phyloP scores from a whole-genome alignment of 2,113 vertebrate species.

The Miniopterus natalensis region DNA sequence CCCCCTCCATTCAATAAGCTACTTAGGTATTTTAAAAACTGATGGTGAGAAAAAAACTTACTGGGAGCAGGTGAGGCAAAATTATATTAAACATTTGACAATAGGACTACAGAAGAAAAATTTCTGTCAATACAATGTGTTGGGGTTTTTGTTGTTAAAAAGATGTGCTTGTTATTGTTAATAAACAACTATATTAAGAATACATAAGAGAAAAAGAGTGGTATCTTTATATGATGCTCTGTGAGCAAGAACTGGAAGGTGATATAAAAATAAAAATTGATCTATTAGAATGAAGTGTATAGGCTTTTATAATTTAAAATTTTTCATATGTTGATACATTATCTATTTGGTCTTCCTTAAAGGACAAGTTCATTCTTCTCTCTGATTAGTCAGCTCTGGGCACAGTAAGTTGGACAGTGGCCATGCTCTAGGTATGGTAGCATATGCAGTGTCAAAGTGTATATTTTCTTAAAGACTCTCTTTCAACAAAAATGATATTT shows the following conservation, averaged over 20 bases:
- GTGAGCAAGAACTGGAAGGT: neutral
- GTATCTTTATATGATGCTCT: neutral
- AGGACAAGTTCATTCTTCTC: neutral
- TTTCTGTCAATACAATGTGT: neutral
- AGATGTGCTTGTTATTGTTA: neutral
- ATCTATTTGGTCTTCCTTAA: neutral
- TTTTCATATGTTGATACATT: neutral
- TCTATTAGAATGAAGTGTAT: neutral
- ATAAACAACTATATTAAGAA: too few relatives aligned
- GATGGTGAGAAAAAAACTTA: slow-evolving; percentile 1
- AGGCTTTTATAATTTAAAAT: neutral
- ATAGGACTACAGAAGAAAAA: neutral
- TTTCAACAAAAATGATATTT: neutral
- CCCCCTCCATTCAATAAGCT: too few relatives aligned
- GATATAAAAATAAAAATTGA: neutral
- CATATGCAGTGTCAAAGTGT: neutral
- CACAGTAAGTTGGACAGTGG: neutral
- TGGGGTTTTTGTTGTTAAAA: neutral
- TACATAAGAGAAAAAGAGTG: too few relatives aligned
- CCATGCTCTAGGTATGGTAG: too few relatives aligned
- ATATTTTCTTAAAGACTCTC: too few relatives aligned
- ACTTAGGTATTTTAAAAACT: neutral
- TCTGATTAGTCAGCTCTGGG: neutral
- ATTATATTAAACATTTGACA: neutral
- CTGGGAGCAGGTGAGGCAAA: neutral